These are phyloP conservation scores for Poeciliopsis retropinna DNA, from an alignment of 2,113 vertebrate species.

Conservation along the genomic window DNA sequence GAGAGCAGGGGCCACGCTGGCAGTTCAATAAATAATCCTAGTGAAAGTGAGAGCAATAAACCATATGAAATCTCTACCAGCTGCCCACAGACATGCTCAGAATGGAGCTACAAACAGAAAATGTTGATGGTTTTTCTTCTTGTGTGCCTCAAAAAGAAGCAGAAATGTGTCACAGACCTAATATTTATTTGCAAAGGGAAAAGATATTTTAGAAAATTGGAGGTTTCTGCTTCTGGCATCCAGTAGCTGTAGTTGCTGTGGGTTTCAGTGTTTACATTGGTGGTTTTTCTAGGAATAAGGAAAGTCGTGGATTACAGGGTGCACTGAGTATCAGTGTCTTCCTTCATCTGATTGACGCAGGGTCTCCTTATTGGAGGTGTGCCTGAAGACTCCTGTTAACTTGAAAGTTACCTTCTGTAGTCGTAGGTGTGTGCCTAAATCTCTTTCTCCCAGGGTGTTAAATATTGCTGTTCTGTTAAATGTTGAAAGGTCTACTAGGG, in stretches of 20 bases:
- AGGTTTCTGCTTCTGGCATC: neutral
- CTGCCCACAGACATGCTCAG: conserved; percentile 49
- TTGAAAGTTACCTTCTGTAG: neutral
- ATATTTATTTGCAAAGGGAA: neutral
- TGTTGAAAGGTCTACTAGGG: neutral
- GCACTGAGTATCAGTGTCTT: neutral
- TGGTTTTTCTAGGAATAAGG: neutral
- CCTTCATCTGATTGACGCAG: neutral
- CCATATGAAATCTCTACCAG: conserved; percentile 70
- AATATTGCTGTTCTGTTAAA: neutral
- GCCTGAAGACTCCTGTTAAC: conserved; percentile 13
- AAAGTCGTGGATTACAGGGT: neutral
- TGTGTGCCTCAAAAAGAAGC: conserved; percentile 25
- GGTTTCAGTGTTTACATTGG: neutral
- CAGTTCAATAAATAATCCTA: conserved; percentile 79
- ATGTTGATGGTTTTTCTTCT: conserved; percentile 42
- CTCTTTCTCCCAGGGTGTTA: neutral
- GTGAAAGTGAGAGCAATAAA: conserved; percentile 78
- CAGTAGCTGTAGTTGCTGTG: neutral
- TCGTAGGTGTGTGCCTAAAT: neutral
- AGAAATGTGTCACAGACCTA: conserved; percentile 4
- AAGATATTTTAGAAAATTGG: neutral
- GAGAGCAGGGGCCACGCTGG: conserved; percentile 60
- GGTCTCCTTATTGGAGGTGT: conserved; percentile 8
- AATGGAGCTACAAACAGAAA: conserved; percentile 51